These are phyloP conservation scores for Coronaproctus castanopsis DNA, from an alignment of 2,888 invertebrate species.

Conservation along the genomic window DNA sequence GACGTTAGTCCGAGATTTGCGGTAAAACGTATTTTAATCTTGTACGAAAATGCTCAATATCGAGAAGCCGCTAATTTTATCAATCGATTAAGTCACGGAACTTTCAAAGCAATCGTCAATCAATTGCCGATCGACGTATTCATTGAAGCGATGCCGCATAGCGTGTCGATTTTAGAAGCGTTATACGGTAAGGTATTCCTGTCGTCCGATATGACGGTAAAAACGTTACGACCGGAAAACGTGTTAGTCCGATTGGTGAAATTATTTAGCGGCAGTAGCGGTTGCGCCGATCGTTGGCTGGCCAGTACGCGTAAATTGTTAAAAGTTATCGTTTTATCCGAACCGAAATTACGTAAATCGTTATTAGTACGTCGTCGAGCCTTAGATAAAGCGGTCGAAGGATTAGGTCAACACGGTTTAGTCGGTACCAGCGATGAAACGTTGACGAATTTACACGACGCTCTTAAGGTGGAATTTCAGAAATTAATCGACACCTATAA, in stretches of 20 bases:
- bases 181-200: constrained; percentile 38
- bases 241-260: constrained; percentile 72
- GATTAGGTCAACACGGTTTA: constrained; percentile 68
- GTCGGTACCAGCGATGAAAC: constrained; percentile 34
- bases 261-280: constrained; percentile 36
- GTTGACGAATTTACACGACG: constrained; percentile 51
- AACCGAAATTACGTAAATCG: constrained; percentile 35
- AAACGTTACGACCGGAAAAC: constrained; percentile 36
- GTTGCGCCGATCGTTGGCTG: constrained; percentile 24
- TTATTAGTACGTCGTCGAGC: constrained; percentile 47
- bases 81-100: constrained; percentile 54
- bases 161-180: constrained; percentile 66
- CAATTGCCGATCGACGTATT: constrained; percentile 60
- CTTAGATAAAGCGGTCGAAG: constrained; percentile 68
- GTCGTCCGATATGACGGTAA: constrained; percentile 28
- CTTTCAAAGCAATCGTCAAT: constrained; percentile 39
- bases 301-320: constrained; percentile 29
- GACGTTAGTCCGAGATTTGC: constrained; percentile 29
- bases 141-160: constrained; percentile 75
- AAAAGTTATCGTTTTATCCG: constrained; percentile 30
- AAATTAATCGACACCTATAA: constrained; percentile 69
- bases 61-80: constrained; percentile 75
- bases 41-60: constrained; percentile 73
- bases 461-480: constrained; percentile 60
- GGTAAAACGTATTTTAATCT: constrained; percentile 40